Evolutionary conservation across 92 coral and sea anemone genomes (phyloP).

Genomic region (Phymanthus crucifer): DNA sequence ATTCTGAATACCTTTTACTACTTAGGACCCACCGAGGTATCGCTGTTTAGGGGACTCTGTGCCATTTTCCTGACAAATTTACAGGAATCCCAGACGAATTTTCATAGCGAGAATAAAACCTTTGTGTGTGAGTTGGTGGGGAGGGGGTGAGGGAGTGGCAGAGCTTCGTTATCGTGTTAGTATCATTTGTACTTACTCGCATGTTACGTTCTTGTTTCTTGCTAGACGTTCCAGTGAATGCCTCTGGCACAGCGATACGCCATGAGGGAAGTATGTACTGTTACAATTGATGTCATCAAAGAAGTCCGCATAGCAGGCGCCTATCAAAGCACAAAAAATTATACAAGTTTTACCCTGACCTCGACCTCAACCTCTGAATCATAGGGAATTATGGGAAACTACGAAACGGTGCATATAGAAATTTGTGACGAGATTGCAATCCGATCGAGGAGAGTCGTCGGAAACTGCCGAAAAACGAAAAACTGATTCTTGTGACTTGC

Average conservation of each 20-base stretch:
- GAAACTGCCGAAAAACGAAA: too few relatives aligned
- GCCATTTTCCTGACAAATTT: too few relatives aligned
- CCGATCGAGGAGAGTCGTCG: too few relatives aligned
- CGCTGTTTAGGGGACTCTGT: too few relatives aligned
- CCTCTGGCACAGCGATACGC: slow-evolving; percentile 4
- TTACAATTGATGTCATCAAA: background rate
- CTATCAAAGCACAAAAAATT: background rate
- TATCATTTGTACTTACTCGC: slow-evolving; percentile 8
- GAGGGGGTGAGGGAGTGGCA: background rate
- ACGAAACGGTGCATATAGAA: too few relatives aligned
- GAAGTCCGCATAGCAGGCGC: background rate
- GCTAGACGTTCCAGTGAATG: background rate
- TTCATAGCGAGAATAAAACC: background rate
- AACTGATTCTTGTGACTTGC: too few relatives aligned
- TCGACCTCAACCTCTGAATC: too few relatives aligned
- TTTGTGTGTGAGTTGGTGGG: background rate
- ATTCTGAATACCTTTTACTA: too few relatives aligned
- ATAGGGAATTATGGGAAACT: background rate
- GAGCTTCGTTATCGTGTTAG: background rate
- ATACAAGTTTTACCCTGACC: too few relatives aligned
- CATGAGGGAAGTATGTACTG: background rate
- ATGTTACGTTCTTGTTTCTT: background rate
- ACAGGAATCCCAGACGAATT: too few relatives aligned
- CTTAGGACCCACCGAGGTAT: too few relatives aligned
- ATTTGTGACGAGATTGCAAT: too few relatives aligned